phyloP scores from a whole-genome alignment of 2,113 vertebrate species.

The Phrynosoma platyrhinos region DNA sequence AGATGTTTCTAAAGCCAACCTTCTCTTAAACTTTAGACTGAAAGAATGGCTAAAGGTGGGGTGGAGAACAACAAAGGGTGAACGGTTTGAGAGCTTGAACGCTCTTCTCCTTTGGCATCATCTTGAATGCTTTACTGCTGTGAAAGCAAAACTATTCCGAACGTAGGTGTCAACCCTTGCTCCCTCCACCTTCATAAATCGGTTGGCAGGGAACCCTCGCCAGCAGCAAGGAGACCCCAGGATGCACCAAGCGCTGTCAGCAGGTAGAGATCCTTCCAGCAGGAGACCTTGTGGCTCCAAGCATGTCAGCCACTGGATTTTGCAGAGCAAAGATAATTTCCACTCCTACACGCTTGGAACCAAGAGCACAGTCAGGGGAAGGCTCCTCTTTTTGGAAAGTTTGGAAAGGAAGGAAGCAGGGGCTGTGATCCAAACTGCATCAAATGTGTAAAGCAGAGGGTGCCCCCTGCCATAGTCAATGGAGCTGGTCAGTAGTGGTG shows the following conservation, averaged over 20 bases:
- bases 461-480: no score
- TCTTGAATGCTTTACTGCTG: neutral
- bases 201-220: slow-evolving; percentile 28
- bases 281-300: slow-evolving; percentile 45
- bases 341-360: slow-evolving; percentile 41
- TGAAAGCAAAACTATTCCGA: neutral
- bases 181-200: slow-evolving; percentile 48
- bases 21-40: neutral
- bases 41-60: neutral
- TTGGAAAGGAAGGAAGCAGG: slow-evolving; percentile 31
- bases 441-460: no score
- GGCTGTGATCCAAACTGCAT: neutral
- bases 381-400: slow-evolving; percentile 29
- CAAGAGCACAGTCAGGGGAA: slow-evolving; percentile 23
- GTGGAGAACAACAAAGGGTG: neutral
- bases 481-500: no score
- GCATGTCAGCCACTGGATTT: slow-evolving; percentile 49
- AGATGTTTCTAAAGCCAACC: neutral
- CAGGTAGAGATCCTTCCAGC: slow-evolving; percentile 52
- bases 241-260: slow-evolving; percentile 50
- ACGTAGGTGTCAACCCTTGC: neutral
- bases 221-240: slow-evolving; percentile 51
- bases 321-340: slow-evolving; percentile 48
- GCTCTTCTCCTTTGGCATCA: neutral
- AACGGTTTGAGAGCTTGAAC: neutral